Percentiles rank a stretch among this genome's conserved stretches.
Conservation (phyloP, 2,888 invertebrate genomes). For the Dyspetes luteomarginatus region DNA sequence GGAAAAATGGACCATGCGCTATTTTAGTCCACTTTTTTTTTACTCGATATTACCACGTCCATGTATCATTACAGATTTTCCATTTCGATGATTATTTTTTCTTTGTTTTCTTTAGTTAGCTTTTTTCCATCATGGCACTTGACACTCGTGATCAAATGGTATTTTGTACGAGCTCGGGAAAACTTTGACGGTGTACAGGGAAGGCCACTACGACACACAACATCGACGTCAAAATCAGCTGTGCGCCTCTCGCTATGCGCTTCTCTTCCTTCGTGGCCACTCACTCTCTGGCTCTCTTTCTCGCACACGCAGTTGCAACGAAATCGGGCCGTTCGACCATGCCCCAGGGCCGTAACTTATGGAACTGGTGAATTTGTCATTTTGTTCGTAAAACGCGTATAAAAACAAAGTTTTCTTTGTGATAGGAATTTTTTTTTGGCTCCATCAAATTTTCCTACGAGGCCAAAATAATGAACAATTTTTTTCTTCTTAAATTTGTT, state of each 20-base stretch:
- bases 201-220: constrained; percentile 41
- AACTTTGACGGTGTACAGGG: background rate
- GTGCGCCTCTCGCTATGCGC: constrained; percentile 64
- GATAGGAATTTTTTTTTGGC: background rate
- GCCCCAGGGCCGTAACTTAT: constrained; percentile 56
- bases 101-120: background rate
- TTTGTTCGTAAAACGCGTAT: background rate
- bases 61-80: too few species aligned
- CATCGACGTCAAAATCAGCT: constrained; percentile 69
- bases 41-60: too few species aligned
- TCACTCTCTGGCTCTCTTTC: constrained; percentile 5
- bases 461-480: too few species aligned
- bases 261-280: constrained; percentile 21
- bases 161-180: background rate
- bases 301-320: constrained; percentile 31
- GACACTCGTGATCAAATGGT: background rate
- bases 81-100: background rate
- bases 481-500: too few species aligned
- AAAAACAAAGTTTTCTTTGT: background rate
- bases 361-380: background rate
- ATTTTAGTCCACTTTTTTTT: background rate
- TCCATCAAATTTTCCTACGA: too few species aligned
- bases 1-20: too few species aligned
- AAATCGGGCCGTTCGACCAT: constrained; percentile 43
- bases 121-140: background rate